These are phyloP conservation scores for Clistopyga incitator DNA, from an alignment of 2,888 invertebrate genomes.

Conservation along the genomic window DNA sequence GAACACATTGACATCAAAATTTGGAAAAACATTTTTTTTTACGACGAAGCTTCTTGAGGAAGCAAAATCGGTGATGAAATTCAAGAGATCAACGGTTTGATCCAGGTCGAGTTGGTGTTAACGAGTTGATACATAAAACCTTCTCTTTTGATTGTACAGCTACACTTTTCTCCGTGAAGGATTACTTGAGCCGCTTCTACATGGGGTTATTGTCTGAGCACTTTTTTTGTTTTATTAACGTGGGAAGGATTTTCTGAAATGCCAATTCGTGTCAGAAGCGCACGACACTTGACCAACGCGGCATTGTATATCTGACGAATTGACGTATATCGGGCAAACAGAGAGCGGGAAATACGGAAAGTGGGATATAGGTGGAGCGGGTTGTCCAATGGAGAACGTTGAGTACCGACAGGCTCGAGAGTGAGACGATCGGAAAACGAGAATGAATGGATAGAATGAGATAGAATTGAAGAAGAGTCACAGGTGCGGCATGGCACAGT, in stretches of 20 bases:
- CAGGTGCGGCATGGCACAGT: conserved; percentile 34
- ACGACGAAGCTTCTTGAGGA: no score
- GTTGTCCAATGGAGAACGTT: conserved; percentile 33
- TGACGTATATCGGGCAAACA: conserved; percentile 34
- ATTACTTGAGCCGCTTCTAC: conserved; percentile 12
- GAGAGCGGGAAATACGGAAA: conserved; percentile 14
- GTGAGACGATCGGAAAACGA: neutral
- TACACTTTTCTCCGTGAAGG: no score
- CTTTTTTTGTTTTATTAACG: neutral
- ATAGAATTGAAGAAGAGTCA: conserved; percentile 16
- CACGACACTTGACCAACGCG: conserved; percentile 27
- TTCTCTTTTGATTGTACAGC: no score
- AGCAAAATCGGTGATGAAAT: no score
- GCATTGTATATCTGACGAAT: conserved; percentile 10
- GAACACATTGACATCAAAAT: no score
- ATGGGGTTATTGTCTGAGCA: neutral
- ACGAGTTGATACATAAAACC: no score
- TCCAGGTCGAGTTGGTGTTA: no score
- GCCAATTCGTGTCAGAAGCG: conserved; percentile 47
- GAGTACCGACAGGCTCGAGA: conserved; percentile 15
- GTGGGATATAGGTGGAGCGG: conserved; percentile 25
- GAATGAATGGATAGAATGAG: neutral
- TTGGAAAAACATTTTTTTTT: no score
- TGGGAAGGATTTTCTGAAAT: conserved; percentile 25
- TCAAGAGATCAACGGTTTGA: no score